A percentile compares a stretch with the other conserved stretches of the same genome.
phyloP scores from a whole-genome alignment of 2,113 vertebrate genomes.

The Poicephalus gulielmi region DNA sequence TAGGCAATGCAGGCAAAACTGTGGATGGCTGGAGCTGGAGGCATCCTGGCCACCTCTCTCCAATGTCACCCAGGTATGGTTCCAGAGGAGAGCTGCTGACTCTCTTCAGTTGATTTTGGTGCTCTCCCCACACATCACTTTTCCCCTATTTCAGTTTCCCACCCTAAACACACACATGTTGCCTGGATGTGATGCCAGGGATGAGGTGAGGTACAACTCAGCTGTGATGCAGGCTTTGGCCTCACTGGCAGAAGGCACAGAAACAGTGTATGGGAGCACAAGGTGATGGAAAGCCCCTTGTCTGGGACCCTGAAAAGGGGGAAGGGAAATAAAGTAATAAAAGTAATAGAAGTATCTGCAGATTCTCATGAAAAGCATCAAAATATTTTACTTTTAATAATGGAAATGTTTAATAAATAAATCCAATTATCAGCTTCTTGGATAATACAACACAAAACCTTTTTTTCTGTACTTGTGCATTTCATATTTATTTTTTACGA shows the following conservation, averaged over 20 bases:
- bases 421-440: conserved; percentile 59
- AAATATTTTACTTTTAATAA: conserved; percentile 78
- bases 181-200: neutral
- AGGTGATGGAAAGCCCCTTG: neutral
- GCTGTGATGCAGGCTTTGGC: neutral
- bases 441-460: conserved; percentile 51
- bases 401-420: conserved; percentile 74
- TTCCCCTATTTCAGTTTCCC: neutral
- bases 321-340: conserved; percentile 64
- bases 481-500: conserved; percentile 49
- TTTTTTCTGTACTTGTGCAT: conserved; percentile 39
- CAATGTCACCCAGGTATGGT: rapidly evolving
- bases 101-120: neutral
- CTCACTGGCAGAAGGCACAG: neutral
- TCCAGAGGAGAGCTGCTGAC: neutral
- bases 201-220: neutral
- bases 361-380: conserved; percentile 71
- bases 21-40: neutral
- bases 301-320: neutral
- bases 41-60: neutral
- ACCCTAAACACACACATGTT: rapidly evolving
- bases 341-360: conserved; percentile 73
- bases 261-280: neutral
- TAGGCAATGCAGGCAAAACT: neutral
- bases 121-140: neutral